These are phyloP conservation scores for Clusia tigrina DNA, from an alignment of 2,888 invertebrate genomes.

Conservation along the genomic window DNA sequence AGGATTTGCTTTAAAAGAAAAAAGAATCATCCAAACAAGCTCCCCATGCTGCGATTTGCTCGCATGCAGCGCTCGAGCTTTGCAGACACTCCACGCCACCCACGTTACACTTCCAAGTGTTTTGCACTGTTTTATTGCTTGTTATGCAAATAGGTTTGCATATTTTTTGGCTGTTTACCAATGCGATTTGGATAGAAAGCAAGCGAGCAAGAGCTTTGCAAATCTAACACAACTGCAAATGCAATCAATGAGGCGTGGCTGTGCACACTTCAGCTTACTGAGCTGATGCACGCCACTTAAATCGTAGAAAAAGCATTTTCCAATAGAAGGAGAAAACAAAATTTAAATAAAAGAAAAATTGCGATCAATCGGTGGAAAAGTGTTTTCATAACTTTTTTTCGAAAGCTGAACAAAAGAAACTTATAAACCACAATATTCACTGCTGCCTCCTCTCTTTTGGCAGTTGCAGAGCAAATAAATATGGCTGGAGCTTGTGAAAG, in stretches of 20 bases:
- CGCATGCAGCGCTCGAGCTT: too few species aligned
- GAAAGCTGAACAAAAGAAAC: neutral
- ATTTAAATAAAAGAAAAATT: conserved; percentile 37
- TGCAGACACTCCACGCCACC: too few species aligned
- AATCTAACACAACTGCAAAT: neutral
- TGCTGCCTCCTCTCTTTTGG: too few species aligned
- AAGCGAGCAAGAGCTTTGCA: conserved; percentile 4
- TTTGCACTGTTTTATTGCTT: conserved; percentile 19
- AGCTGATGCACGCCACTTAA: too few species aligned
- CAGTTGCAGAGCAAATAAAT: neutral
- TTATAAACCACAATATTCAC: too few species aligned
- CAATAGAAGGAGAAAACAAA: conserved; percentile 12
- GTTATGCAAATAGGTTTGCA: conserved; percentile 40
- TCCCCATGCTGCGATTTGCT: too few species aligned
- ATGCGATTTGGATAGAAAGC: conserved; percentile 13
- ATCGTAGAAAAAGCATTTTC: conserved; percentile 16
- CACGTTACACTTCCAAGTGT: too few species aligned
- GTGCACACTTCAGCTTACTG: too few species aligned
- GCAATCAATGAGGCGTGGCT: conserved; percentile 43
- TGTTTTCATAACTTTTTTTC: conserved; percentile 34
- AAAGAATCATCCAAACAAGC: too few species aligned
- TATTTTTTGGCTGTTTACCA: conserved; percentile 48
- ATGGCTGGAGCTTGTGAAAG: neutral
- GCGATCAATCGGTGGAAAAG: conserved; percentile 49
- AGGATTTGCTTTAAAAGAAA: too few species aligned